A percentile compares a stretch with the other conserved stretches of the same genome.
phyloP scores from a whole-genome alignment of 2,888 invertebrate species.

The Agrenia bidenticulata region DNA sequence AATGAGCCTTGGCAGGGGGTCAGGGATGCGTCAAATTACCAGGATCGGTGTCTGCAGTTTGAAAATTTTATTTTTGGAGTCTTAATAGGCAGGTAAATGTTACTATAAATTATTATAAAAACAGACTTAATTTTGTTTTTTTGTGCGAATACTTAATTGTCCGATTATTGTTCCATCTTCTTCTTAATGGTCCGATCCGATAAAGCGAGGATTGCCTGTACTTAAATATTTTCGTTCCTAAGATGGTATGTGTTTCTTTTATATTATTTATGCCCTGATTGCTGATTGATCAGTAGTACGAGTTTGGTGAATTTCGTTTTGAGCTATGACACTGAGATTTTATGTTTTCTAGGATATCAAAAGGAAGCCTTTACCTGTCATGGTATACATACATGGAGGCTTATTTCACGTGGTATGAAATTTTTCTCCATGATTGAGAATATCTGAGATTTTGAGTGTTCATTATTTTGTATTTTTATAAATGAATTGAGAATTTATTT shows the following conservation, averaged over 20 bases:
- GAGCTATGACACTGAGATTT: no score
- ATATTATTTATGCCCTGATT: no score
- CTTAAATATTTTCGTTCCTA: conserved; percentile 25
- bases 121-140: no score
- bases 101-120: no score
- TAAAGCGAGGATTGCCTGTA: conserved; percentile 33
- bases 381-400: conserved; percentile 34
- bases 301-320: no score
- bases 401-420: not conserved
- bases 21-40: conserved; percentile 17
- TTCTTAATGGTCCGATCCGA: no score
- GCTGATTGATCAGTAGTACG: no score
- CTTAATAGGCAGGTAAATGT: conserved; percentile 11
- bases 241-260: conserved; percentile 23
- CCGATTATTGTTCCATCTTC: no score
- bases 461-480: no score
- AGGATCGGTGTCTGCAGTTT: conserved; percentile 26
- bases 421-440: not conserved
- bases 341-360: conserved; percentile 1
- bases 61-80: conserved; percentile 30
- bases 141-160: no score
- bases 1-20: conserved; percentile 28
- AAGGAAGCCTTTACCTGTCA: conserved; percentile 11
- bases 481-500: not conserved
- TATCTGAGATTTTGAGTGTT: not conserved